These are phyloP conservation scores for Carollia perspicillata DNA, from an alignment of 2,113 vertebrate genomes.

Conservation along the genomic window DNA sequence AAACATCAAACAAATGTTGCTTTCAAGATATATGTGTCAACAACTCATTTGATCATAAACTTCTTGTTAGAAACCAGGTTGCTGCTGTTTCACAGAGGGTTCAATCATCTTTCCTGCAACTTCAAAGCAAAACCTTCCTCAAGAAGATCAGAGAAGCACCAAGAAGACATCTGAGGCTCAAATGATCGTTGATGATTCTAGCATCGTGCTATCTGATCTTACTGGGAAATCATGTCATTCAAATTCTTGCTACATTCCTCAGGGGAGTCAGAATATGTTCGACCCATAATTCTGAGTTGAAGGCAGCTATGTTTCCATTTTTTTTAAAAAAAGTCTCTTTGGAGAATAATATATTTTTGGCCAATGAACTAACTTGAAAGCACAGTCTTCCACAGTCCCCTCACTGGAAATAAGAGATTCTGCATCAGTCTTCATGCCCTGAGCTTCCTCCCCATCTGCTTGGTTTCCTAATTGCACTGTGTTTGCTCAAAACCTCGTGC, in stretches of 20 bases:
- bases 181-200: neutral
- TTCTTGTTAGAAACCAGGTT: constrained; percentile 16
- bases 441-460: neutral
- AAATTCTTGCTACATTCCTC: neutral
- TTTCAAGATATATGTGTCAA: constrained; percentile 31
- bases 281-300: neutral
- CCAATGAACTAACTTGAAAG: constrained; percentile 15
- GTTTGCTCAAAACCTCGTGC: neutral
- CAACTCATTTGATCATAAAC: constrained; percentile 37
- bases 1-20: constrained; percentile 14
- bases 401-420: neutral
- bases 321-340: neutral
- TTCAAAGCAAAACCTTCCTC: constrained; percentile 1
- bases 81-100: neutral
- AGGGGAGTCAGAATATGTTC: neutral
- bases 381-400: neutral
- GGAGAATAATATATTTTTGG: neutral
- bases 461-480: neutral
- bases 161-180: neutral
- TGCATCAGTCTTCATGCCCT: neutral
- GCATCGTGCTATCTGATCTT: neutral
- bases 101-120: neutral
- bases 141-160: constrained; percentile 5
- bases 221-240: neutral
- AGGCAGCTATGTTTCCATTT: neutral